These are phyloP conservation scores for Noturus placidus DNA, from an alignment of 2,113 vertebrate species.

Conservation along the genomic window DNA sequence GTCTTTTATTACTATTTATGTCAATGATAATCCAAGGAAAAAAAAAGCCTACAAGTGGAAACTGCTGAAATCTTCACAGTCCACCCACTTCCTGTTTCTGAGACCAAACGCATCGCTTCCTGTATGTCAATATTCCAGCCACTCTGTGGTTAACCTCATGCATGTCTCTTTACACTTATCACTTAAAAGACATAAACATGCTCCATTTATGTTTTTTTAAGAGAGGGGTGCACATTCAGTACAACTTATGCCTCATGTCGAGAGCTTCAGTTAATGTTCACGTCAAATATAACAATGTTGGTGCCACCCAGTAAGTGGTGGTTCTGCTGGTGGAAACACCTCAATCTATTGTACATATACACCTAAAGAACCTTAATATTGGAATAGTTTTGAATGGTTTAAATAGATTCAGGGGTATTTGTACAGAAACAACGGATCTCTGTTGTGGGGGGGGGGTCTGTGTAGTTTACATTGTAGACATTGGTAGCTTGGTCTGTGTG, in stretches of 20 bases:
- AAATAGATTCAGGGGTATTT: background rate
- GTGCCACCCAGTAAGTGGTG: background rate
- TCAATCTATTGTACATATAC: no score
- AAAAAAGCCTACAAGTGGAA: background rate
- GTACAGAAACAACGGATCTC: background rate
- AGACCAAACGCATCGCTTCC: conserved; percentile 21
- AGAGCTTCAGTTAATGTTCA: background rate
- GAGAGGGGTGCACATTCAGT: background rate
- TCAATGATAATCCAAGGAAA: background rate
- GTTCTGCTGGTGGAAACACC: background rate
- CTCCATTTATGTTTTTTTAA: background rate
- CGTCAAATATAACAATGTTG: background rate
- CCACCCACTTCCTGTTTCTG: conserved; percentile 31
- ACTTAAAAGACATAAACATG: background rate
- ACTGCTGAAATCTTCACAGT: conserved; percentile 20
- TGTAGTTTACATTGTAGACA: background rate
- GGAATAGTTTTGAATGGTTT: background rate
- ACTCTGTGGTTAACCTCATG: conserved; percentile 20
- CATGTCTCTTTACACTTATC: background rate
- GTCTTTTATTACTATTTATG: conserved; percentile 7
- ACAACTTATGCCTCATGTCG: background rate
- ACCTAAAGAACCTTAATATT: background rate
- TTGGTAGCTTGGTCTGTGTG: background rate
- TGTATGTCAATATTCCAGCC: background rate
- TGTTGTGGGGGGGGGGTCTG: background rate